Evolutionary conservation across 23 tunicate species (phyloP).

Genomic region (Ascidia mentula): DNA sequence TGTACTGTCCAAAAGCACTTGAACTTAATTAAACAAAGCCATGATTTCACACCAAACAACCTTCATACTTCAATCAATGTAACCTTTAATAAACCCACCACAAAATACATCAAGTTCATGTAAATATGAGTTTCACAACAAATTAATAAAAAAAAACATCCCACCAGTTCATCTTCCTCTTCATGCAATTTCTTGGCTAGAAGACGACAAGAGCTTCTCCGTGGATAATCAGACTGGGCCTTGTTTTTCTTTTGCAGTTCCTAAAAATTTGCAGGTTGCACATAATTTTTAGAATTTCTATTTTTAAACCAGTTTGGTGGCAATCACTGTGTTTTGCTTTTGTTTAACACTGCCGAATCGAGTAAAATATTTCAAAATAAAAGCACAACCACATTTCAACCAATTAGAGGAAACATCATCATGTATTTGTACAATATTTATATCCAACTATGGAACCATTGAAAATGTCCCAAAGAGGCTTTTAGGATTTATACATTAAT

Average conservation of each 20-base stretch:
- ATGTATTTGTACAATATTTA: no score
- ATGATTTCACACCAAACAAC: neutral
- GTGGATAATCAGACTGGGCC: conserved; percentile 55
- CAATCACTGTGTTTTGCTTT: no score
- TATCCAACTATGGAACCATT: no score
- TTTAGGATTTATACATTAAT: no score
- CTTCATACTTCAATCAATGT: neutral
- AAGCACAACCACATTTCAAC: no score
- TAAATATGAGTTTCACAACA: neutral
- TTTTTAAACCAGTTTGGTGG: no score
- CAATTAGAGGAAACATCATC: no score
- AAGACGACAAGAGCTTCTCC: conserved; percentile 76
- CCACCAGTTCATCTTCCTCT: conserved; percentile 64
- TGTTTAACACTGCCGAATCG: no score
- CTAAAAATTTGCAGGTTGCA: conserved; percentile 46
- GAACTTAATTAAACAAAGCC: neutral
- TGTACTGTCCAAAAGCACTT: no score
- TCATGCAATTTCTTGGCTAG: conserved; percentile 76
- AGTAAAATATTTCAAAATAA: no score
- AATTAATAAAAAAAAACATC: neutral
- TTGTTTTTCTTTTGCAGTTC: conserved; percentile 62
- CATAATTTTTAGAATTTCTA: no score
- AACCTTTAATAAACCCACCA: neutral
- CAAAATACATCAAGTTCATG: neutral
- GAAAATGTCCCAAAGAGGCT: no score